A percentile compares a stretch with the other conserved stretches of the same genome.
Conservation (phyloP, 1,140 invertebrate species). For the Drosophila watanabei region DNA sequence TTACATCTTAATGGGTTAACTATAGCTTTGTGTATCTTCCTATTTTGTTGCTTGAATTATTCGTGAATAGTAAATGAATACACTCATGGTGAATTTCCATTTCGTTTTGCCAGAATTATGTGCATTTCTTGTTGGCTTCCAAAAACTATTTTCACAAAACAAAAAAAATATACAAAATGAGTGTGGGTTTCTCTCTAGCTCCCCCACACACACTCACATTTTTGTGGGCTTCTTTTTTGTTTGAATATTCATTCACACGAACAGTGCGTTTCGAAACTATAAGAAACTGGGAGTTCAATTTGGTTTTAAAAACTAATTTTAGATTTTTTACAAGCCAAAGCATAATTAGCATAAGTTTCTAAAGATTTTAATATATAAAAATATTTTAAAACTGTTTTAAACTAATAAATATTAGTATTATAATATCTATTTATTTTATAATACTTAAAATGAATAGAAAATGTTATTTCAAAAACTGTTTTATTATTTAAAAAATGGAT, state of each 20-base stretch:
- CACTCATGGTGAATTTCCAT: slow-evolving; percentile 35
- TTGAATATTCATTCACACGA: slow-evolving; percentile 43
- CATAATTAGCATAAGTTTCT: neutral
- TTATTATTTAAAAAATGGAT: too few species aligned
- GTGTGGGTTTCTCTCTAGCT: slow-evolving; percentile 24
- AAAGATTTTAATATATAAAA: neutral
- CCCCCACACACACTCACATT: slow-evolving; percentile 22
- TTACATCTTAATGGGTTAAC: slow-evolving; percentile 27
- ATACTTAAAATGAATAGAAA: too few species aligned
- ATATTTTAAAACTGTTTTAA: neutral
- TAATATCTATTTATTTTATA: too few species aligned
- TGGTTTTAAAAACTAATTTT: fast-evolving
- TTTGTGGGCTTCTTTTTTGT: slow-evolving; percentile 5
- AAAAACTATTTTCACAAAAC: slow-evolving; percentile 31
- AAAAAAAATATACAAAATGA: neutral
- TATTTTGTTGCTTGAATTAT: slow-evolving; percentile 4
- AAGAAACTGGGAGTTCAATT: neutral
- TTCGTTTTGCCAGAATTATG: slow-evolving; percentile 40
- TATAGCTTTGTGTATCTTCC: neutral
- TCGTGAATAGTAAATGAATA: slow-evolving; percentile 29
- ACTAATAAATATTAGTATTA: too few species aligned
- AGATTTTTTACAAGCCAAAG: neutral
- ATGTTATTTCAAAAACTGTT: too few species aligned
- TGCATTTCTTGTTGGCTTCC: slow-evolving; percentile 39
- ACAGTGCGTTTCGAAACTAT: slow-evolving; percentile 8